A percentile compares a stretch with the other conserved stretches of the same genome.
Evolutionary conservation across 2,113 vertebrate genomes (phyloP).

Genomic region (Leptobrachium leishanense): DNA sequence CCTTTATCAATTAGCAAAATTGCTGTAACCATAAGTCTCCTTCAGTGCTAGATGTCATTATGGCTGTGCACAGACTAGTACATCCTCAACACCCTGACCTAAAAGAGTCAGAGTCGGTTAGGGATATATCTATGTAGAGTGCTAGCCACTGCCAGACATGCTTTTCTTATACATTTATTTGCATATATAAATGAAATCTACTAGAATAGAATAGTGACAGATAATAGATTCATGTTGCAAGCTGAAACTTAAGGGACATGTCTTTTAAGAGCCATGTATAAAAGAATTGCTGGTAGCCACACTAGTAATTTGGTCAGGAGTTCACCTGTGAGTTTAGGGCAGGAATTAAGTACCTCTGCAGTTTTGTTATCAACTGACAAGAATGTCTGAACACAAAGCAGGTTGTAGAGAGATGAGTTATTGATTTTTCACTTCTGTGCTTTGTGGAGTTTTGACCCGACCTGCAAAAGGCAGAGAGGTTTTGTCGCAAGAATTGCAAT

Average conservation of each 20-base stretch:
- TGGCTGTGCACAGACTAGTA: no score
- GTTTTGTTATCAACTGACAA: neutral
- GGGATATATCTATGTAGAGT: no score
- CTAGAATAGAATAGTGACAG: no score
- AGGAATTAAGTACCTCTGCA: neutral
- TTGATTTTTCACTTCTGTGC: neutral
- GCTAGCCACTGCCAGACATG: no score
- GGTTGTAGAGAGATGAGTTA: neutral
- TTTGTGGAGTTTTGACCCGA: neutral
- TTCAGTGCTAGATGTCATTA: no score
- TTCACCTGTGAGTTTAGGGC: neutral
- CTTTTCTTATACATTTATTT: no score
- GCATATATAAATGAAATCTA: no score
- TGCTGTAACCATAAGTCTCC: no score
- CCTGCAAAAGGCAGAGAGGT: neutral
- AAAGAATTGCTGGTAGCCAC: neutral
- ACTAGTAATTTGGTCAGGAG: neutral
- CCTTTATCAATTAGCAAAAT: no score
- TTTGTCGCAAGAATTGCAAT: neutral
- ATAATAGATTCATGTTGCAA: neutral
- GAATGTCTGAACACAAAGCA: neutral
- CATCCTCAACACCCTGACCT: no score
- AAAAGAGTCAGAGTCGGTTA: no score
- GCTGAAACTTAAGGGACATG: neutral
- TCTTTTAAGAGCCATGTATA: neutral